Conservation (phyloP, 2,888 invertebrate species). For the Heliconius sara region DNA sequence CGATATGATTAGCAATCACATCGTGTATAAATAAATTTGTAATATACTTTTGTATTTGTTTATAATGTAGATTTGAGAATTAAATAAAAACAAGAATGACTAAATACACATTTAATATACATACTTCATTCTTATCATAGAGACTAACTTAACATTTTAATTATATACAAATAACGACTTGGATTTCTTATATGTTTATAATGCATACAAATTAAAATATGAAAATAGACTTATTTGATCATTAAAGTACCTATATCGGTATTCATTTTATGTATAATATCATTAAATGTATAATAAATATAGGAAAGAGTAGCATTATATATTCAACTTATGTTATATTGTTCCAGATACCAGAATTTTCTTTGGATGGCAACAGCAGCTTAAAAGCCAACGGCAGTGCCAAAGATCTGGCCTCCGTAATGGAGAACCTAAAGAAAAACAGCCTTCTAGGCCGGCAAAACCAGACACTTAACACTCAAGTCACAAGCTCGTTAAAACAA, state of each 20-base stretch:
- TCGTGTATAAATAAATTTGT: neutral
- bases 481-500: slow-evolving; percentile 81
- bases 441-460: slow-evolving; percentile 76
- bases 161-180: neutral
- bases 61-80: neutral
- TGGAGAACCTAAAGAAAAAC: slow-evolving; percentile 89
- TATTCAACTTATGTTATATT: slow-evolving; percentile 45
- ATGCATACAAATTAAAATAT: neutral
- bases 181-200: neutral
- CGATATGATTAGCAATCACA: neutral
- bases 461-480: slow-evolving; percentile 79
- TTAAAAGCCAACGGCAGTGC: slow-evolving; percentile 80
- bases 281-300: neutral
- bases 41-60: neutral
- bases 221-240: neutral
- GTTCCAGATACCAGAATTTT: slow-evolving; percentile 84
- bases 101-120: neutral
- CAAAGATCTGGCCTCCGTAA: slow-evolving; percentile 87
- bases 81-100: neutral
- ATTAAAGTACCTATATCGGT: neutral
- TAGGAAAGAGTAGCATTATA: neutral
- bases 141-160: neutral
- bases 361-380: slow-evolving; percentile 84
- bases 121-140: neutral
- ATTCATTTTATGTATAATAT: neutral